Conservation (phyloP, 2,888 invertebrate genomes). For the Adelognathus sp. region DNA sequence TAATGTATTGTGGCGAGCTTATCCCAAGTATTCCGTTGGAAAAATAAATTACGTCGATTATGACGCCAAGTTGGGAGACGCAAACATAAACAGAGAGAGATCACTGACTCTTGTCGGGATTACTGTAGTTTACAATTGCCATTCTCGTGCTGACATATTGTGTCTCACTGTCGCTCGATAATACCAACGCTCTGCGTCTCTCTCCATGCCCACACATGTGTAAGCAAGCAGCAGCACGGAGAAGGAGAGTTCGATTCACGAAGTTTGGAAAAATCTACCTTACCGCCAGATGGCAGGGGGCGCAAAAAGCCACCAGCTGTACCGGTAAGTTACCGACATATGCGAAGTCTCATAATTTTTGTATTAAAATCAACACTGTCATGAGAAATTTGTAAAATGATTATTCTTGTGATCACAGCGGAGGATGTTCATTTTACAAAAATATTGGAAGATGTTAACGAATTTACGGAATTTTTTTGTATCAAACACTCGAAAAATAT, state of each 20-base stretch:
- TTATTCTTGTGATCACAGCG: too few relatives aligned
- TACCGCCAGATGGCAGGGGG: background rate
- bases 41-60: too few relatives aligned
- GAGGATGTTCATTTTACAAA: too few relatives aligned
- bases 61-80: background rate
- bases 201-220: background rate
- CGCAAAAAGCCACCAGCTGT: too few relatives aligned
- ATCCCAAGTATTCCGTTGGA: background rate
- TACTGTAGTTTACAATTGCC: conserved; percentile 5
- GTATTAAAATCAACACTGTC: too few relatives aligned
- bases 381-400: too few relatives aligned
- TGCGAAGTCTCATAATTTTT: too few relatives aligned
- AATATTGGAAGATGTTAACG: too few relatives aligned
- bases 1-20: background rate
- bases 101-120: background rate
- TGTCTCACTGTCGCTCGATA: conserved; percentile 42
- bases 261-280: background rate
- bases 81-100: background rate
- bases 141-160: conserved; percentile 33
- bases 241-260: background rate
- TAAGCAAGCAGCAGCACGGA: background rate
- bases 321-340: too few relatives aligned
- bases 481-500: too few relatives aligned
- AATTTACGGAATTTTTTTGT: too few relatives aligned
- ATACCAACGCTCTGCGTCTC: conserved; percentile 11